A percentile compares a stretch with the other conserved stretches of the same genome.
Conservation (phyloP, 2,113 vertebrate species). For the Turnix velox region DNA sequence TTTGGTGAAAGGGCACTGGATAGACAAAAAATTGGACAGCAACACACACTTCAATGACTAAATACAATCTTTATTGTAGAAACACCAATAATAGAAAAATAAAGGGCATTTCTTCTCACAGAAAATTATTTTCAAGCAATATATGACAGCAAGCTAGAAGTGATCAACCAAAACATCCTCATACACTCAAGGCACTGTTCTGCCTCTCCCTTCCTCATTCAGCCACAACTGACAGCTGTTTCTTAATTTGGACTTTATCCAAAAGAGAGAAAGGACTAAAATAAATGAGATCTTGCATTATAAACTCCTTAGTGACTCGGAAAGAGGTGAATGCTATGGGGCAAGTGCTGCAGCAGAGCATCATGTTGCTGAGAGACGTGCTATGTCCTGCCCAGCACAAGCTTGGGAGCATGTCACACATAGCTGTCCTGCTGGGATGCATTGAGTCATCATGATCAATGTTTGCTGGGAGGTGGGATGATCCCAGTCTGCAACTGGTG, state of each 20-base stretch:
- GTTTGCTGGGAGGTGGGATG: neutral
- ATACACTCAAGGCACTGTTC: neutral
- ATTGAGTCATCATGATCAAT: neutral
- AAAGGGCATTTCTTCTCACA: neutral
- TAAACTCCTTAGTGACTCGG: neutral
- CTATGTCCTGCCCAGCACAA: neutral
- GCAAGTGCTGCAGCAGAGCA: neutral
- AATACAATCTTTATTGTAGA: constrained; percentile 30
- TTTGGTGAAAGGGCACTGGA: neutral
- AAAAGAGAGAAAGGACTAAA: neutral
- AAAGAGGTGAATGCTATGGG: neutral
- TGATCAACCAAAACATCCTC: neutral
- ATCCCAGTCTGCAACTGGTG: neutral
- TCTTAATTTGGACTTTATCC: neutral
- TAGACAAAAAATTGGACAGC: neutral
- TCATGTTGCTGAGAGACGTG: neutral
- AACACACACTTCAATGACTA: neutral
- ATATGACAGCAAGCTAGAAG: neutral
- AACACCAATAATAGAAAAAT: constrained; percentile 26
- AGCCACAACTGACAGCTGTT: neutral
- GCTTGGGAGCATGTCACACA: neutral
- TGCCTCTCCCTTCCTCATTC: neutral
- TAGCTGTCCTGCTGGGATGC: neutral
- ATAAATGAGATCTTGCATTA: neutral
- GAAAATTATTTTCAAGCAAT: neutral